These are phyloP conservation scores for Bombyx mandarina DNA, from an alignment of 1,140 invertebrate genomes.

Conservation along the genomic window DNA sequence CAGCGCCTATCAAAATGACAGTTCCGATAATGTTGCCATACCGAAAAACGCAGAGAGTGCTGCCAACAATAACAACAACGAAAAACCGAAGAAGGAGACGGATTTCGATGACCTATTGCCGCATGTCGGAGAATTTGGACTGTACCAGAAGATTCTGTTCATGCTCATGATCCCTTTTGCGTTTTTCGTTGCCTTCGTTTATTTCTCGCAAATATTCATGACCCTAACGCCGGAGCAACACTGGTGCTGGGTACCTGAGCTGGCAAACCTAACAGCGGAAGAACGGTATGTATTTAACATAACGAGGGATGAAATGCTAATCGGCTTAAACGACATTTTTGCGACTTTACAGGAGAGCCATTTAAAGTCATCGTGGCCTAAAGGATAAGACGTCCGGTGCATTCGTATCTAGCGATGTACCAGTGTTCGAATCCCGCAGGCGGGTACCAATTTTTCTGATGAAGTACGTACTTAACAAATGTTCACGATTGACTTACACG, in stretches of 20 bases:
- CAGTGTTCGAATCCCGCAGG: too few species aligned
- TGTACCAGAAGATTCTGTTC: slow-evolving; percentile 90
- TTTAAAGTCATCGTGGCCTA: too few species aligned
- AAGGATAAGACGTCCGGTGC: too few species aligned
- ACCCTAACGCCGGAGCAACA: slow-evolving; percentile 84
- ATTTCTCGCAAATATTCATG: slow-evolving; percentile 91
- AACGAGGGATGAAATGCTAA: too few species aligned
- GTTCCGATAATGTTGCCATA: slow-evolving; percentile 5
- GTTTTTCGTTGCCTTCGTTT: slow-evolving; percentile 88
- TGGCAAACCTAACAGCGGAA: slow-evolving; percentile 77
- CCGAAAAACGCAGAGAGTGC: slow-evolving; percentile 10
- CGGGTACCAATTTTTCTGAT: too few species aligned
- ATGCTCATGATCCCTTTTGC: slow-evolving; percentile 88
- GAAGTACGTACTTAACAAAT: too few species aligned
- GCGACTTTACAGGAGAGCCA: too few species aligned
- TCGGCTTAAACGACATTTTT: too few species aligned
- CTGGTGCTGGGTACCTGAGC: slow-evolving; percentile 84
- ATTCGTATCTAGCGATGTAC: too few species aligned
- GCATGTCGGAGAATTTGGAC: slow-evolving; percentile 89
- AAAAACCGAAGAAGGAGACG: slow-evolving; percentile 39
- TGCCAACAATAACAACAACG: slow-evolving; percentile 17
- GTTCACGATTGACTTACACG: too few species aligned
- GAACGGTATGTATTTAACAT: slow-evolving; percentile 74
- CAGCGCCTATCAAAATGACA: slow-evolving; percentile 44
- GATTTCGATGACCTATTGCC: slow-evolving; percentile 73